A percentile compares a stretch with the other conserved stretches of the same genome.
These are phyloP conservation scores for Tortrix viridana DNA, from an alignment of 2,888 invertebrate species.

Conservation along the genomic window DNA sequence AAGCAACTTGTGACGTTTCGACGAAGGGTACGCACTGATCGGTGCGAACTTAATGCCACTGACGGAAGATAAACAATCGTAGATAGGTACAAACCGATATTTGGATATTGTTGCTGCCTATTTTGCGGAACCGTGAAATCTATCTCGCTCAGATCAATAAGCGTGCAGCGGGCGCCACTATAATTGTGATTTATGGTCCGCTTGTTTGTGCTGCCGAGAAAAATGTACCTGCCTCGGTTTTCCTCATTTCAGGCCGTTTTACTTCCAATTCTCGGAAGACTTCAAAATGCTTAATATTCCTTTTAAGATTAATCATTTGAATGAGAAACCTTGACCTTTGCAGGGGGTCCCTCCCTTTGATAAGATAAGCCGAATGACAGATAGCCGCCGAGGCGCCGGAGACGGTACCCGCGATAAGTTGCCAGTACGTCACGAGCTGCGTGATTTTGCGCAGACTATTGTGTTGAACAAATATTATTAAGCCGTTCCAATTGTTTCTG, in stretches of 20 bases:
- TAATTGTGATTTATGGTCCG: slow-evolving; percentile 31
- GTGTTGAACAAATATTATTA: slow-evolving; percentile 1
- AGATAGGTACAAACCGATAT: slow-evolving; percentile 3
- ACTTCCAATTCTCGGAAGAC: neutral
- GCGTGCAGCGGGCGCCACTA: slow-evolving; percentile 10
- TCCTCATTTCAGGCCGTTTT: slow-evolving; percentile 4
- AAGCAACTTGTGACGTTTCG: too few species aligned
- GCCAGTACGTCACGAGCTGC: slow-evolving; percentile 6
- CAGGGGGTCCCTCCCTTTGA: slow-evolving; percentile 15
- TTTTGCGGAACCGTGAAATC: slow-evolving; percentile 22
- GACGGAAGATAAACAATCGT: neutral
- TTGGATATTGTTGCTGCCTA: neutral
- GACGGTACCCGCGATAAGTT: neutral
- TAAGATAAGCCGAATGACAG: slow-evolving; percentile 32
- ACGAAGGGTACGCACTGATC: too few species aligned
- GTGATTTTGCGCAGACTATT: neutral
- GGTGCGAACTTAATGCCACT: neutral
- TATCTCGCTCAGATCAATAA: slow-evolving; percentile 26
- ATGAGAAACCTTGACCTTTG: slow-evolving; percentile 21
- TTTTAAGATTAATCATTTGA: neutral
- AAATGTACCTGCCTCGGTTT: slow-evolving; percentile 10
- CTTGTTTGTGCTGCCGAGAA: slow-evolving; percentile 10
- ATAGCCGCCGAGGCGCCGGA: slow-evolving; percentile 21
- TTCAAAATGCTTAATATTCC: neutral
- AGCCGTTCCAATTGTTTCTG: neutral